These are phyloP conservation scores for Pristionchus pacificus DNA, from an alignment of 1,140 invertebrate species.

Conservation along the genomic window DNA sequence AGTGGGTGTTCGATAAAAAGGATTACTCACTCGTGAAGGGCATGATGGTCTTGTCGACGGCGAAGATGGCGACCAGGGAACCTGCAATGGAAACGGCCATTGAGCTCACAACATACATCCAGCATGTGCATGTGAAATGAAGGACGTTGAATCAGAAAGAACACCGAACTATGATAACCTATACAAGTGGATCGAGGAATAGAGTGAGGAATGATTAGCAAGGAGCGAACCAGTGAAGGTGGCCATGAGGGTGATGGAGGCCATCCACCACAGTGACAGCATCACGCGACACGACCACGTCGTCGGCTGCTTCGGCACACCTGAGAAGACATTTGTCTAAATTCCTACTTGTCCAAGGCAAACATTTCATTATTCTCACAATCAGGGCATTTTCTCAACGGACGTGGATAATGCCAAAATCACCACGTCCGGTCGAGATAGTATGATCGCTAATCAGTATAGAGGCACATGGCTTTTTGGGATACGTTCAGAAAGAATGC, in stretches of 20 bases:
- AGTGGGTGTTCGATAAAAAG: too few species aligned
- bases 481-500: not conserved
- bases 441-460: too few species aligned
- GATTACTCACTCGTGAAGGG: constrained; percentile 30
- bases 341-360: not conserved
- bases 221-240: constrained; percentile 39
- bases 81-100: constrained; percentile 40
- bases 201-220: too few species aligned
- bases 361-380: constrained; percentile 2
- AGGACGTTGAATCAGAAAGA: too few species aligned
- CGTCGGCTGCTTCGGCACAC: constrained; percentile 30
- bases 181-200: too few species aligned
- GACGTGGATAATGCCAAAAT: not conserved
- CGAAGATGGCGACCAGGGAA: constrained; percentile 38
- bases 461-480: too few species aligned
- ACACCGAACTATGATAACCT: too few species aligned
- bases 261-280: constrained; percentile 38
- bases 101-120: too few species aligned
- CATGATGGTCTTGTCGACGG: constrained; percentile 33
- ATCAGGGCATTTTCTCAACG: not conserved
- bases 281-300: constrained; percentile 37
- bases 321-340: constrained; percentile 17
- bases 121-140: too few species aligned
- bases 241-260: constrained; percentile 36
- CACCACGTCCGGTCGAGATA: too few species aligned